Base-by-base conservation (phyloP, 2,113 vertebrate genomes). In the Austrofundulus limnaeus region DNA sequence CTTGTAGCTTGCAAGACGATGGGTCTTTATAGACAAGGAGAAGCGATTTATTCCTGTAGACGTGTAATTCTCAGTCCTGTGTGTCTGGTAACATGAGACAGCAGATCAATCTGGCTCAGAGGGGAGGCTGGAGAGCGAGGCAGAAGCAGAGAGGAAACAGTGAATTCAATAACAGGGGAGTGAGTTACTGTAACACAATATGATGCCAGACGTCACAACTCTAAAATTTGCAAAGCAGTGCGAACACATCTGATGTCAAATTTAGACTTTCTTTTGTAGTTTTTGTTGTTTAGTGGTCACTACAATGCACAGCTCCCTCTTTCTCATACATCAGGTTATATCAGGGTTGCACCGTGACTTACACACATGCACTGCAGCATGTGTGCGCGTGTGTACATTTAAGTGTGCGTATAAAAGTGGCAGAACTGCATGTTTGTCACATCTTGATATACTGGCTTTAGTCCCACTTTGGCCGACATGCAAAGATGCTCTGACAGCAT, bases 401-500 rank as follows among this genome's bases (percentile, higher is more conserved):
- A 28, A 10, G 15, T 41, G 5, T 45, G 34, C 31, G 48, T 72
- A 52, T 76, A 48, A 53, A 24, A 48, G 49, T 54, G 41, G 25
- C 57, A 70, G 49, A 54, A 47, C 37, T 34, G 47, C 6, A 34
- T 68, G 43, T 66, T 39, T 34, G 6, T 34, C 5, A 58, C 50
- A 61, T 42, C 41, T 14, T 11, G 12, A 65, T 11, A 48, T 13
- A 41, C 31, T 49, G 25, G 57, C 20, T 75, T 43, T 62, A 16
- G 53, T 87, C 81, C 80, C 77, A 83, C 83, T 83, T 88, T 87
- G 83, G 66, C 72, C 70, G 57, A 70, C 1, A 5, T 60, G 56
- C 34, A 77, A 24, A 65, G 13, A 12, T 7, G 4, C 19, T 61
- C 53, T 39, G 4, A 19, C 24, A 55, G 16, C 16, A 62, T 10